phyloP scores from a whole-genome alignment of 2,888 invertebrate species.

The Busseola fusca region DNA sequence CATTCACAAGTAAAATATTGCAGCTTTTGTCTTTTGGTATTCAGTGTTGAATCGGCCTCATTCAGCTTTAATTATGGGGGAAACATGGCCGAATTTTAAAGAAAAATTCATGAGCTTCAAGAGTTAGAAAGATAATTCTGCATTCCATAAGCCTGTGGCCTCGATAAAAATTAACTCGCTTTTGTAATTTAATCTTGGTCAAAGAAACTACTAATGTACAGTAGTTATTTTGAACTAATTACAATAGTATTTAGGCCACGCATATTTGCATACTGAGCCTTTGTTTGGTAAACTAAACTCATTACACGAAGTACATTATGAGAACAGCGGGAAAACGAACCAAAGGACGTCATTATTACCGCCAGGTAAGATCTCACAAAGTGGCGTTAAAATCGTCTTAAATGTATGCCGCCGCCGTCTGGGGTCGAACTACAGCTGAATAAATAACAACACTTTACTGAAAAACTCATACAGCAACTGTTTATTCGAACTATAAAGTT shows the following conservation, averaged over 20 bases:
- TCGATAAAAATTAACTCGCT: constrained; percentile 40
- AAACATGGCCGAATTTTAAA: constrained; percentile 31
- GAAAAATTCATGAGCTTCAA: constrained; percentile 2
- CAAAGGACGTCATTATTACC: constrained; percentile 51
- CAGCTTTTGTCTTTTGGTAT: constrained; percentile 36
- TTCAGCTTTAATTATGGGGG: constrained; percentile 46
- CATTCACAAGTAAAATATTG: constrained; percentile 33
- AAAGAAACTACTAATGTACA: constrained; percentile 29
- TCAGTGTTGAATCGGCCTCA: constrained; percentile 25
- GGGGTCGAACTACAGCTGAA: constrained; percentile 55
- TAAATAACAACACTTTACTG: constrained; percentile 51
- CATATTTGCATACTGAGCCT: constrained; percentile 15
- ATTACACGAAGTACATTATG: constrained; percentile 10
- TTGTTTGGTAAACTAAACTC: constrained; percentile 30
- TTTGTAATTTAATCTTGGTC: constrained; percentile 23
- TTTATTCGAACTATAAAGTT: constrained; percentile 66
- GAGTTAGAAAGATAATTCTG: constrained; percentile 24
- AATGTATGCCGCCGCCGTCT: constrained; percentile 48
- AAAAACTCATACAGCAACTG: constrained; percentile 51
- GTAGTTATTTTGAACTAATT: constrained; percentile 35
- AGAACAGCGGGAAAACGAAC: constrained; percentile 21
- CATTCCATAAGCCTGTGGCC: constrained; percentile 34
- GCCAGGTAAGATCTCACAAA: constrained; percentile 36
- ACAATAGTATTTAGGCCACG: constrained; percentile 3
- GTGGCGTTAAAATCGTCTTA: constrained; percentile 48